Conservation (phyloP, 1,140 invertebrate species). For the Amyelois transitella region DNA sequence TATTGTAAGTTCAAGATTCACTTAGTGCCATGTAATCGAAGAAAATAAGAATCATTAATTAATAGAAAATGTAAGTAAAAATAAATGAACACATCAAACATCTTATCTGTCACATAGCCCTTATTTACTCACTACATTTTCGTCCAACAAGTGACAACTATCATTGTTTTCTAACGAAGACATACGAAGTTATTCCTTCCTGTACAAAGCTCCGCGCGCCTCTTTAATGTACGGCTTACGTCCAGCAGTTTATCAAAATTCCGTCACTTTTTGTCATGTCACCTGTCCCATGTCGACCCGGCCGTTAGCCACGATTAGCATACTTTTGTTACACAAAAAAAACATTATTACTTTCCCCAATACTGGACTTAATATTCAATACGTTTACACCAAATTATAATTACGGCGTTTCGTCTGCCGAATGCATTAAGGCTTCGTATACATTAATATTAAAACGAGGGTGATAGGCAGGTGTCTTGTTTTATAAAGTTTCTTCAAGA, state of each 20-base stretch:
- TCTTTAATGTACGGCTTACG: not conserved
- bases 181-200: not conserved
- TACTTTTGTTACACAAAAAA: constrained; percentile 49
- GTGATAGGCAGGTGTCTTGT: constrained; percentile 42
- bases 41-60: too few relatives aligned
- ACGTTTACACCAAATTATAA: constrained; percentile 67
- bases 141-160: not conserved
- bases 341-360: constrained; percentile 44
- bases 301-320: constrained; percentile 54
- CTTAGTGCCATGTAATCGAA: too few relatives aligned
- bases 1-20: too few relatives aligned
- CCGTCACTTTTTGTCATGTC: constrained; percentile 45
- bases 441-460: constrained; percentile 56
- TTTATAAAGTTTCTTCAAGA: constrained; percentile 43
- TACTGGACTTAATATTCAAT: constrained; percentile 51
- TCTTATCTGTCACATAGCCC: too few relatives aligned
- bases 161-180: not conserved
- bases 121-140: not conserved
- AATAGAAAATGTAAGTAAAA: too few relatives aligned
- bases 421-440: constrained; percentile 54
- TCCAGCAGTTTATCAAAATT: constrained; percentile 39
- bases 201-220: not conserved
- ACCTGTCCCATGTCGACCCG: constrained; percentile 46
- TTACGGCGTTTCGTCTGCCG: constrained; percentile 41
- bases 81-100: too few relatives aligned